Conservation (phyloP, 1,140 invertebrate genomes). For the Holotrichia oblita region DNA sequence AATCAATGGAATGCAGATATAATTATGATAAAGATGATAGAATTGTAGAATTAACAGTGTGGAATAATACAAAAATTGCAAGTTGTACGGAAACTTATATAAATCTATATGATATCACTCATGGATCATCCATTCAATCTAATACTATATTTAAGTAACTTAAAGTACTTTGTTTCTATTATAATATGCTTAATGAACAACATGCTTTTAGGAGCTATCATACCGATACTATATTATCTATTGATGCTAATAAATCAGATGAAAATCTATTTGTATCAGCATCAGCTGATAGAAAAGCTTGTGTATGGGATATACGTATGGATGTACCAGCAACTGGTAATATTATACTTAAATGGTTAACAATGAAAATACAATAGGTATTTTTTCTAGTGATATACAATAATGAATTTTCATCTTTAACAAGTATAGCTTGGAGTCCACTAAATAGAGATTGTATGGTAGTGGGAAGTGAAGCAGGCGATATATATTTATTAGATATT, state of each 20-base stretch:
- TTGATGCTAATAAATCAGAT: slow-evolving; percentile 51
- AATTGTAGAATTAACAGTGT: slow-evolving; percentile 50
- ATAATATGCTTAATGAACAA: neutral
- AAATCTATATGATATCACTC: slow-evolving; percentile 23
- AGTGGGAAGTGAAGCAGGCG: slow-evolving; percentile 52
- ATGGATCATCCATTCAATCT: neutral
- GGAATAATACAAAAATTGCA: slow-evolving; percentile 46
- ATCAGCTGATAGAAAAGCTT: slow-evolving; percentile 51
- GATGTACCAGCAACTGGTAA: slow-evolving; percentile 49
- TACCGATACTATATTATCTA: slow-evolving; percentile 47
- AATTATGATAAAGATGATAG: slow-evolving; percentile 42
- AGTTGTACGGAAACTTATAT: slow-evolving; percentile 46
- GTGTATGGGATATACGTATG: slow-evolving; percentile 53
- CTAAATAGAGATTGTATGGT: slow-evolving; percentile 47
- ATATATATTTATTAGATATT: slow-evolving; percentile 54
- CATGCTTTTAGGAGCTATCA: slow-evolving; percentile 51
- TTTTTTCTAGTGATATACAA: slow-evolving; percentile 54
- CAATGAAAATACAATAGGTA: slow-evolving; percentile 14
- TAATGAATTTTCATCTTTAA: slow-evolving; percentile 55
- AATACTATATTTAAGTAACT: slow-evolving; percentile 7
- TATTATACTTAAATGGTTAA: neutral
- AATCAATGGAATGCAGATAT: slow-evolving; percentile 46
- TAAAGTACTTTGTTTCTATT: slow-evolving; percentile 27
- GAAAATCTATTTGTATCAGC: slow-evolving; percentile 50
- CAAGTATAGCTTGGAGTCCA: slow-evolving; percentile 52